Evolutionary conservation across 2,113 vertebrate species (phyloP).

Genomic region (Neolamprologus tretocephalus): DNA sequence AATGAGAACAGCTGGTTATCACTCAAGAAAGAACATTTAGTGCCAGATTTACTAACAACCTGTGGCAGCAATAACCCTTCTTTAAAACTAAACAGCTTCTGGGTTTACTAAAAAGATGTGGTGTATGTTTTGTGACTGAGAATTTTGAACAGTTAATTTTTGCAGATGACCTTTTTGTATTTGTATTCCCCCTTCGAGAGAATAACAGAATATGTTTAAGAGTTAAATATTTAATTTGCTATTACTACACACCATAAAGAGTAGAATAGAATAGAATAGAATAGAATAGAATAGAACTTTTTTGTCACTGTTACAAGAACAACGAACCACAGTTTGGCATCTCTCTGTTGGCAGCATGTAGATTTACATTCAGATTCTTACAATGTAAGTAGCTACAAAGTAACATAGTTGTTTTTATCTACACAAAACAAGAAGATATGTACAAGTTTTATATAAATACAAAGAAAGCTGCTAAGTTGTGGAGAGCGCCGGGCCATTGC

Average conservation of each 20-base stretch:
- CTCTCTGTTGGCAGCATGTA: too few relatives aligned
- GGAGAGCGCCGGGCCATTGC: fast-evolving
- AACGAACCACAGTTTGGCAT: too few relatives aligned
- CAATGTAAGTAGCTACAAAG: too few relatives aligned
- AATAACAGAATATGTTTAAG: neutral
- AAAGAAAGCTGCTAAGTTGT: too few relatives aligned
- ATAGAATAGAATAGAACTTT: fast-evolving
- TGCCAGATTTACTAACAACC: neutral
- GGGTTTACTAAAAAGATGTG: neutral
- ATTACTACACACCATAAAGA: neutral
- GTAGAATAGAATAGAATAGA: too few relatives aligned
- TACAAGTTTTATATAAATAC: too few relatives aligned
- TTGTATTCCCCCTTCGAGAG: neutral
- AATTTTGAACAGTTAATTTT: fast-evolving
- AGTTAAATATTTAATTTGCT: neutral
- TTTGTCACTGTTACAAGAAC: too few relatives aligned
- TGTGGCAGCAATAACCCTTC: fast-evolving
- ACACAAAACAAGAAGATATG: too few relatives aligned
- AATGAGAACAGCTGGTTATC: neutral
- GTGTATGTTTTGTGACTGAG: neutral
- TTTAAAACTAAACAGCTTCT: neutral
- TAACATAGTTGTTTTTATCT: too few relatives aligned
- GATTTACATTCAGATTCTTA: too few relatives aligned
- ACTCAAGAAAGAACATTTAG: neutral
- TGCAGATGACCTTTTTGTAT: neutral